Evolutionary conservation across 1,140 invertebrate species (phyloP), one percentile per base, ranked within the genome.

Genomic region (Apis cerana): DNA sequence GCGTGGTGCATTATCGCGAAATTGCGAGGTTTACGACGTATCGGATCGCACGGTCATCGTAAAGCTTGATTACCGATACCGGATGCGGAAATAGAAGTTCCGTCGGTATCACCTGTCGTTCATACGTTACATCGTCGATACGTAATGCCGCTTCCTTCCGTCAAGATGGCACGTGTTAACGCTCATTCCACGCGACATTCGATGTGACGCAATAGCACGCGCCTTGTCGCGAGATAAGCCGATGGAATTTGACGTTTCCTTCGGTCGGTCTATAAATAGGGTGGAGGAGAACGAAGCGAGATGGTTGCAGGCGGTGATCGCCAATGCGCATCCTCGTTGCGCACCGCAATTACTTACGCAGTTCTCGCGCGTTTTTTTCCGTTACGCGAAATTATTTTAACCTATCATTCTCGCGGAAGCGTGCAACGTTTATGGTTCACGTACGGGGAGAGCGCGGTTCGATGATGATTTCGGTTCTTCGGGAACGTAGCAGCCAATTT

Each of bases 351-450:
- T 85, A 77, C 82, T 82, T 85, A 87, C 88, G 71, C 83, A 43
- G 78, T 84, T 62, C 62, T 15, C 7, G 19, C 4, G 56, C 43
- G 27, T 10, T 84, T 86, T 3, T 9, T 88, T 72, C 82, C 72
- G 86, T 89, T 88, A 85, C 77, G 82, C 84, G 72, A 87, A 89
- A 91, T 90, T 90, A 89, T 85, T 90, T 89, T 85, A 75, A 75
- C 80, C 76, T 62, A 79, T 84, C 84, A 79, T 77, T 61, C 65
- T 82, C 68, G 70, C 61, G 85, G 75, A 88, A 48, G 69, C 62
- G 43, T 68, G 62, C 62, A 62, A 23, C 15, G 43, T n/a, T 33
- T 59, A 70, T 76, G 61, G 58, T 50, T 10, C 21, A 21, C 43
- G 27, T 13, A 17, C 15, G 58, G 61, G 52, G 52, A 13, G 33